Evolutionary conservation across 1,140 invertebrate genomes (phyloP).

Genomic region (Battus philenor): DNA sequence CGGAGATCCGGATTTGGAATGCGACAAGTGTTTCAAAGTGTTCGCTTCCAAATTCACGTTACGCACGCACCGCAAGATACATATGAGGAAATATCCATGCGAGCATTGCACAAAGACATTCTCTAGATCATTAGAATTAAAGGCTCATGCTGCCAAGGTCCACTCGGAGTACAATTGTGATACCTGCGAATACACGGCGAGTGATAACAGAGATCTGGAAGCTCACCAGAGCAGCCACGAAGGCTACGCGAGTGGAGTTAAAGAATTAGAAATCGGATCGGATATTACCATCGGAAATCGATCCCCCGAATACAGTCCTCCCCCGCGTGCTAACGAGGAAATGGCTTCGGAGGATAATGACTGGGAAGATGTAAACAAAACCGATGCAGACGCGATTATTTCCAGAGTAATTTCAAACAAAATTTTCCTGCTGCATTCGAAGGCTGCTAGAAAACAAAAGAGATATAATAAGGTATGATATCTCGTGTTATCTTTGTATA

Average conservation of each 20-base stretch:
- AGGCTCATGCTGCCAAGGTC: constrained; percentile 39
- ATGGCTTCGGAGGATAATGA: constrained; percentile 8
- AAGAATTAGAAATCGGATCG: constrained; percentile 19
- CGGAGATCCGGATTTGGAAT: constrained; percentile 65
- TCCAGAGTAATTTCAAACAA: constrained; percentile 52
- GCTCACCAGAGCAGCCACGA: constrained; percentile 31
- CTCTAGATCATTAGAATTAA: constrained; percentile 34
- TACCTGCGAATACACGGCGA: constrained; percentile 36
- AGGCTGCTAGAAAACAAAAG: constrained; percentile 29
- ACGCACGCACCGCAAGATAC: constrained; percentile 73
- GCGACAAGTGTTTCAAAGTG: constrained; percentile 64
- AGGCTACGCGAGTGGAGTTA: neutral
- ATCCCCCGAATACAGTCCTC: neutral
- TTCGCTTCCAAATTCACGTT: constrained; percentile 66
- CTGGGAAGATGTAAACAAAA: constrained; percentile 19
- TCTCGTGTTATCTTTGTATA: too few species aligned
- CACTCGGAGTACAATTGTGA: constrained; percentile 52
- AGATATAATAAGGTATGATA: constrained; percentile 46
- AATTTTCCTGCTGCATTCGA: constrained; percentile 37
- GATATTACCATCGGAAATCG: constrained; percentile 22
- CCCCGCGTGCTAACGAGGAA: constrained; percentile 9
- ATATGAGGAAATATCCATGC: constrained; percentile 73
- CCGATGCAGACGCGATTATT: constrained; percentile 47
- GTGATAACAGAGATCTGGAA: constrained; percentile 29
- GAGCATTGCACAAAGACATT: constrained; percentile 58